phyloP scores from a whole-genome alignment of 2,113 vertebrate genomes.

The Smithornis capensis region DNA sequence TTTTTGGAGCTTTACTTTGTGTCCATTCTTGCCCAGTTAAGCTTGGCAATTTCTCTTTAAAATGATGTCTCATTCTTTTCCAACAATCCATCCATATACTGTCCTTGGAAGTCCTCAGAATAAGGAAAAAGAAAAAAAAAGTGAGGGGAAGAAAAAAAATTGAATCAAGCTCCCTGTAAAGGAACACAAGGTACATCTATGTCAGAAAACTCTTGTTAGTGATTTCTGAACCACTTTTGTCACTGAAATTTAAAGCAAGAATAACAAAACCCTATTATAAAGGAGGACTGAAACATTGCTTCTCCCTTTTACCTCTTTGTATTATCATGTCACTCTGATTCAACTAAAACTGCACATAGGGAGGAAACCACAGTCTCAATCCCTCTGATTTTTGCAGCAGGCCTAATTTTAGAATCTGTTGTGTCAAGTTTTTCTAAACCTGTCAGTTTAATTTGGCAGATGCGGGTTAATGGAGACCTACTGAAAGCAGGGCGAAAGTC shows the following conservation, averaged over 20 bases:
- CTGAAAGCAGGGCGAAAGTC: slow-evolving; percentile 58
- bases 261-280: slow-evolving; percentile 47
- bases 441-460: slow-evolving; percentile 67
- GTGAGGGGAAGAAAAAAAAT: neutral
- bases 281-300: slow-evolving; percentile 50
- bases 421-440: slow-evolving; percentile 63
- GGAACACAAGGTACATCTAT: slow-evolving; percentile 47
- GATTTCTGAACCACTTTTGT: slow-evolving; percentile 69
- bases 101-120: slow-evolving; percentile 42
- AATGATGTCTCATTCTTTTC: slow-evolving; percentile 13
- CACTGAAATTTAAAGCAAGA: slow-evolving; percentile 58
- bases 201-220: slow-evolving; percentile 65
- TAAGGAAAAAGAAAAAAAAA: neutral
- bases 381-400: slow-evolving; percentile 52
- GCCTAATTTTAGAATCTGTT: slow-evolving; percentile 62
- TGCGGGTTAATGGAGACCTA: slow-evolving; percentile 55
- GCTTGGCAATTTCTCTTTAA: slow-evolving; percentile 27
- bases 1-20: neutral
- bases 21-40: slow-evolving; percentile 13
- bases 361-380: slow-evolving; percentile 30
- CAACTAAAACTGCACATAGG: slow-evolving; percentile 52
- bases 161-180: neutral
- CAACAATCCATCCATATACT: neutral
- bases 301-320: slow-evolving; percentile 50
- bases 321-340: slow-evolving; percentile 55